Evolutionary conservation across 2,888 invertebrate species (phyloP), one percentile per base, ranked within the genome.

Genomic region (Loripinus fragilis): DNA sequence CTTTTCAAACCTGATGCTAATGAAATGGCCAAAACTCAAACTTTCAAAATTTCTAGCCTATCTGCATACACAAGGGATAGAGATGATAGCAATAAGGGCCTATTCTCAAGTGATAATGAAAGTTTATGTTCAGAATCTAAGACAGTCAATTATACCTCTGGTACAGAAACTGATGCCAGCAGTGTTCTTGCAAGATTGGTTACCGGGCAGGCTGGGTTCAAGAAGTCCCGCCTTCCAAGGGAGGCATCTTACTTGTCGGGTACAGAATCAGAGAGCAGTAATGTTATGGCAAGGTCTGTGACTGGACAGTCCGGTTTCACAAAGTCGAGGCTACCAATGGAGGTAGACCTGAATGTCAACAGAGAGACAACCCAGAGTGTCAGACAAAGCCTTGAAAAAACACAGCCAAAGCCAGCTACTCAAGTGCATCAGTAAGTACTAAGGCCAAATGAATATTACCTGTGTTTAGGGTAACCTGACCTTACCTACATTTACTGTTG

Each of bases 201-300:
- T 25, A 74, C 28, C 30, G 79, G 79, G 0, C 55, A 79, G 28
- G 33, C 33, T 33, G 74, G 52, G 17, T 79, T 79, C 45, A 74
- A 33, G 12, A 74, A 65, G 30, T 66, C 71, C 7, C 64, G 76
- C 20, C 48, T 71, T 28, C 78, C 80, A 7, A 68, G 48, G 25
- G 66, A 55, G 30, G 23, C 74, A 7, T 12, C 55, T 25, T 52
- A 23, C 52, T 23, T 5, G 52, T 38, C 64, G 28, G 64, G 64
- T 15, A 50, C 17, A 50, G 50, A 50, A 7, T 15, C 17, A 50
- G 50, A 50, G 10, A 65, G 65, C 28, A 65, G 64, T 38, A 69
- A 71, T 42, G 65, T 76, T n/a, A 72, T 81, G 15, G 73, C 66
- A 25, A 75, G 75, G 20, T 76, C 75, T 12, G 30, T 78, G 38